These are phyloP conservation scores for Condylostylus longicornis DNA, from an alignment of 1,140 invertebrate species.

Conservation along the genomic window DNA sequence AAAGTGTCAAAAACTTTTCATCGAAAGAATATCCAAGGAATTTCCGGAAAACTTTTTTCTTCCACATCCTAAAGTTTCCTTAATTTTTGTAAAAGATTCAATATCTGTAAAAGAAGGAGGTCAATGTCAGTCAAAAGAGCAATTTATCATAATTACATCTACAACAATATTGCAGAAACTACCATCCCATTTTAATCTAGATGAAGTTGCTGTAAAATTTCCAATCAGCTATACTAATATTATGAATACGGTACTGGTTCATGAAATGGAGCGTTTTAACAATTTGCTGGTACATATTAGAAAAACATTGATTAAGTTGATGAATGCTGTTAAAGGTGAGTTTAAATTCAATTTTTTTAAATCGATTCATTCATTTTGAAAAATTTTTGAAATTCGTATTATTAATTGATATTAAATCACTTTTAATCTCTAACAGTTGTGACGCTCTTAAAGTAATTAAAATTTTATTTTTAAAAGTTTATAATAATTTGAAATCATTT, in stretches of 20 bases:
- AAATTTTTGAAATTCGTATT: too few species aligned
- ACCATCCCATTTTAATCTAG: constrained; percentile 56
- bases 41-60: constrained; percentile 25
- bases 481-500: too few species aligned
- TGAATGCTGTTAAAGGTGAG: constrained; percentile 76
- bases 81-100: constrained; percentile 26
- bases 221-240: constrained; percentile 69
- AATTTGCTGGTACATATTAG: constrained; percentile 58
- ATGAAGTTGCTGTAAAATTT: constrained; percentile 52
- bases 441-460: too few species aligned
- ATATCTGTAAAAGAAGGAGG: too few species aligned
- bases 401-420: too few species aligned
- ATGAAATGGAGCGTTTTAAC: constrained; percentile 87
- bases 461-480: too few species aligned
- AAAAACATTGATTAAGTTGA: constrained; percentile 60
- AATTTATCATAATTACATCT: constrained; percentile 53
- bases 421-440: too few species aligned
- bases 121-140: constrained; percentile 48
- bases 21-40: constrained; percentile 20
- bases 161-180: constrained; percentile 55
- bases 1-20: constrained; percentile 18
- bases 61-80: constrained; percentile 24
- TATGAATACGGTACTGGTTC: constrained; percentile 59
- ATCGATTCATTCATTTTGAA: too few species aligned
- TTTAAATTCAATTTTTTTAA: too few species aligned